phyloP scores from a whole-genome alignment of 2,113 vertebrate genomes.

The Donacobius atricapilla region DNA sequence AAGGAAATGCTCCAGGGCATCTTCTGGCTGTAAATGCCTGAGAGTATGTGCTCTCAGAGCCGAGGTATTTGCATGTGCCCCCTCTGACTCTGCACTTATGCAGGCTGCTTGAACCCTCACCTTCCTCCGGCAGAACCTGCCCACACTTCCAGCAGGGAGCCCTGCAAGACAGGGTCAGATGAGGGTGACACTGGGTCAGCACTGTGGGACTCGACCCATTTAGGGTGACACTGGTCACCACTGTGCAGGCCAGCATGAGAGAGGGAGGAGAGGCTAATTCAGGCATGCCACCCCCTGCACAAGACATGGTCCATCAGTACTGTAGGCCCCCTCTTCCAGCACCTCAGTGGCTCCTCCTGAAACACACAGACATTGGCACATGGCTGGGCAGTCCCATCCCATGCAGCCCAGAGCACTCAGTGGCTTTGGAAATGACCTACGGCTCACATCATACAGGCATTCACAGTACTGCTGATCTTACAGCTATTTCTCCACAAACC shows the following conservation, averaged over 20 bases:
- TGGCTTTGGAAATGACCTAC: background rate
- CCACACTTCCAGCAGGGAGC: rapidly evolving
- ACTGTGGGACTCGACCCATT: background rate
- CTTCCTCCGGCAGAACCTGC: background rate
- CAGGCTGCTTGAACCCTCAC: background rate
- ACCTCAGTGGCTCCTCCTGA: background rate
- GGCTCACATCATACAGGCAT: background rate
- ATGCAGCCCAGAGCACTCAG: background rate
- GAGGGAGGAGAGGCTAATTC: background rate
- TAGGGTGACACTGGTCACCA: background rate
- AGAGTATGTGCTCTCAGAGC: background rate
- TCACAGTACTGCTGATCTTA: background rate
- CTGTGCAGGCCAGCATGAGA: background rate
- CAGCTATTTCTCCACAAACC: background rate
- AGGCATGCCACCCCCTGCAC: rapidly evolving
- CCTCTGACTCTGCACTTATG: rapidly evolving
- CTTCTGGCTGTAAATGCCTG: background rate
- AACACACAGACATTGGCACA: background rate
- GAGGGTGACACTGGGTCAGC: background rate
- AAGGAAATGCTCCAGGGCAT: background rate
- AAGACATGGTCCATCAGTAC: no score
- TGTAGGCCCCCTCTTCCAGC: background rate
- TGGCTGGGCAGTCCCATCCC: background rate
- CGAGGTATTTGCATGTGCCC: rapidly evolving
- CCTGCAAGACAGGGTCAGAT: background rate